A percentile compares a stretch with the other conserved stretches of the same genome.
Evolutionary conservation across 2,113 vertebrate genomes (phyloP).

Genomic region (Gallinago jamesoni): DNA sequence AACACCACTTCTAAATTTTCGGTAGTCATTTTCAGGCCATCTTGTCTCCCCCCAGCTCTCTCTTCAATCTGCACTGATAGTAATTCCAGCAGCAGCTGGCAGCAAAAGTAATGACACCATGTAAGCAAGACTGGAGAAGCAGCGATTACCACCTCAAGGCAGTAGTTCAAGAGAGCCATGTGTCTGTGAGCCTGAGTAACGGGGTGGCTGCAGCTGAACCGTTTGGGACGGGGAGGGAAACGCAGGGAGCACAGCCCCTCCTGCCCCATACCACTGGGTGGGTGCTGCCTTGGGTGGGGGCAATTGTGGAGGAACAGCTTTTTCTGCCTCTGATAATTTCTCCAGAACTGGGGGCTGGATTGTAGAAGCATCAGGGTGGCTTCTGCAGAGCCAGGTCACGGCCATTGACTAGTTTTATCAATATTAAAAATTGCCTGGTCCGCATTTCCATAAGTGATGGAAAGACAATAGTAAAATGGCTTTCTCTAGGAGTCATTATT

Average conservation of each 20-base stretch:
- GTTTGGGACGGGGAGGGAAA: not conserved
- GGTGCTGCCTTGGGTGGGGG: not conserved
- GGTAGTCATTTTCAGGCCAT: not conserved
- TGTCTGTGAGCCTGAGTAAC: not conserved
- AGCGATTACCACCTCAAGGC: not conserved
- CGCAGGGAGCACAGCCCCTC: not conserved
- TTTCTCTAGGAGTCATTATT: not conserved
- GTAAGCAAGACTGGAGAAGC: not conserved
- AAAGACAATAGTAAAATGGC: not conserved
- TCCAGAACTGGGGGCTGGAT: not conserved
- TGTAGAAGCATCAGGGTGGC: not conserved
- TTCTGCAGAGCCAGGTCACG: not conserved
- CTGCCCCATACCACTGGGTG: not conserved
- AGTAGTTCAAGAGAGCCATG: not conserved
- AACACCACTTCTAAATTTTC: not conserved
- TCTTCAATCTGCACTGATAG: not conserved
- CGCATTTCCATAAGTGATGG: not conserved
- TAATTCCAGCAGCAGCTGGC: not conserved
- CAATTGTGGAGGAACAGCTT: not conserved
- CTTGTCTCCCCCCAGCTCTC: not conserved
- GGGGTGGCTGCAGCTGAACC: not conserved
- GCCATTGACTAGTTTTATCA: not conserved
- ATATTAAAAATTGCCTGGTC: not conserved
- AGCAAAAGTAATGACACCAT: not conserved
- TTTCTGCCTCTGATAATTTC: not conserved